Evolutionary conservation across 2,113 vertebrate genomes (phyloP).

Genomic region (Sylvilagus bachmani): DNA sequence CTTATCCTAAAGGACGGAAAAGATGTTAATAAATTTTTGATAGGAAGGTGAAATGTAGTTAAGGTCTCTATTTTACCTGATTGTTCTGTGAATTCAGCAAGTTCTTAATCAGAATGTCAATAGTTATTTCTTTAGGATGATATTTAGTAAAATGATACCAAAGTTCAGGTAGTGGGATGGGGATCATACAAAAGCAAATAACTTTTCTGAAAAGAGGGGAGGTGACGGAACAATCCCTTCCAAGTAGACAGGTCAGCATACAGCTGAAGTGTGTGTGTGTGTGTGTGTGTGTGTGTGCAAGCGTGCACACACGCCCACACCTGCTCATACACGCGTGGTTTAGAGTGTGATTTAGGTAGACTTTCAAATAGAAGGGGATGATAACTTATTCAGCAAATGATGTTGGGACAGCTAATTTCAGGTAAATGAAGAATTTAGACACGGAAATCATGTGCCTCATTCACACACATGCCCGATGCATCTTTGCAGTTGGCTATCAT

Average conservation of each 20-base stretch:
- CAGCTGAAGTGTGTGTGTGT: background rate
- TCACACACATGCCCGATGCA: background rate
- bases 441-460: background rate
- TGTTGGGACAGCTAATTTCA: background rate
- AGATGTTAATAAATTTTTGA: background rate
- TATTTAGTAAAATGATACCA: background rate
- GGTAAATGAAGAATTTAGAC: background rate
- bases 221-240: background rate
- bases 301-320: too few species aligned
- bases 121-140: background rate
- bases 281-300: background rate
- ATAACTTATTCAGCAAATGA: background rate
- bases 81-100: background rate
- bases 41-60: background rate
- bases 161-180: background rate
- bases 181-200: background rate
- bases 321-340: accelerated
- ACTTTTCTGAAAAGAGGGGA: background rate
- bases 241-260: accelerated
- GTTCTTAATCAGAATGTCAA: background rate
- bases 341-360: background rate
- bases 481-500: background rate
- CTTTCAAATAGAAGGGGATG: background rate
- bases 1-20: background rate
- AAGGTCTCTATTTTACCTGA: background rate